A percentile compares a stretch with the other conserved stretches of the same genome.
phyloP scores from a whole-genome alignment of 2,113 vertebrate genomes.

The Toxotes chatareus region DNA sequence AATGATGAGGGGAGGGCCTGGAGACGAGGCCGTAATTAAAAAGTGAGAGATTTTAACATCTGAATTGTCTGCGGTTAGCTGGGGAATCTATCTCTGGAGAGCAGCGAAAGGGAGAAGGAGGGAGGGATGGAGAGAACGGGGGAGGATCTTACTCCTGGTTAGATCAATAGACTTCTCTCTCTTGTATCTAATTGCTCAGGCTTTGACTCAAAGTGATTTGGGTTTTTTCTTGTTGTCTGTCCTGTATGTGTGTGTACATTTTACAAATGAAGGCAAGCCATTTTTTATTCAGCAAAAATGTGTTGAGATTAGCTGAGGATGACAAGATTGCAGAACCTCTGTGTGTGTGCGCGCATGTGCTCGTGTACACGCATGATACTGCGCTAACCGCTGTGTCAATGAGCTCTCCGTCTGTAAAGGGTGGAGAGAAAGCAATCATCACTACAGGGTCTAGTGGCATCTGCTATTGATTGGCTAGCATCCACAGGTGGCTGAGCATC shows the following conservation, averaged over 20 bases:
- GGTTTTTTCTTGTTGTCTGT: not conserved
- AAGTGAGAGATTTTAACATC: conserved; percentile 69
- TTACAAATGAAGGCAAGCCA: conserved; percentile 6
- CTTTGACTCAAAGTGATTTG: conserved; percentile 61
- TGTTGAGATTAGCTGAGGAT: conserved; percentile 35
- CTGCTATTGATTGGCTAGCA: conserved; percentile 72
- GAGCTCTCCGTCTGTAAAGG: conserved; percentile 47
- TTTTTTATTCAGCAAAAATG: conserved; percentile 45
- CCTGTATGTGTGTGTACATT: not conserved
- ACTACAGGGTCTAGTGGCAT: conserved; percentile 60
- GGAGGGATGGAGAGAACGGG: conserved; percentile 23
- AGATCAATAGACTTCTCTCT: conserved; percentile 71
- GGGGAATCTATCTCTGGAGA: conserved; percentile 61
- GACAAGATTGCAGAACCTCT: conserved; percentile 14
- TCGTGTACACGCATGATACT: conserved; percentile 6
- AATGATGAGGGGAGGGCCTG: conserved; percentile 12
- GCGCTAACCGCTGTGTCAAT: conserved; percentile 40
- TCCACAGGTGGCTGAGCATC: conserved; percentile 87
- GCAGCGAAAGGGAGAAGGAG: not conserved
- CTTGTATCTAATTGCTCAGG: conserved; percentile 69
- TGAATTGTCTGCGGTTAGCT: conserved; percentile 52
- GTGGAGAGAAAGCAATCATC: conserved; percentile 71
- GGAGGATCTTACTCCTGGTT: conserved; percentile 58
- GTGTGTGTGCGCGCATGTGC: not conserved
- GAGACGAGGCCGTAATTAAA: conserved; percentile 66